These are phyloP conservation scores for Chaetops frenatus DNA, from an alignment of 2,113 vertebrate genomes.

Conservation along the genomic window DNA sequence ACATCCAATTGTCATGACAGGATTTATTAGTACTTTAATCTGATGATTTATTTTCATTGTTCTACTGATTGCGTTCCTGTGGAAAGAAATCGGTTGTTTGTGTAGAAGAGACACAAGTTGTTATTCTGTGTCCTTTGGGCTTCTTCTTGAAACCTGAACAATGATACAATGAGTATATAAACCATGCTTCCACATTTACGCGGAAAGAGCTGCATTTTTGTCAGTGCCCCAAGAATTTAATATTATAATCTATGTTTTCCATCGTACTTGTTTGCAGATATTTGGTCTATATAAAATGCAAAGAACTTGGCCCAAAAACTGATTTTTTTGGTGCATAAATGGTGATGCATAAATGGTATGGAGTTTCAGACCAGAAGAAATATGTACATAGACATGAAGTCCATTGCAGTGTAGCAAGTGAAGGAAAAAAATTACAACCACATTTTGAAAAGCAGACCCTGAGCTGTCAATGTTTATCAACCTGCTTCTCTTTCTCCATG, in stretches of 20 bases:
- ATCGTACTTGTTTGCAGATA: neutral
- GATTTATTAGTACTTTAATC: conserved; percentile 68
- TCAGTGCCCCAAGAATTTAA: neutral
- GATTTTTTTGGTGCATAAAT: neutral
- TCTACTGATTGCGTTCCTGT: conserved; percentile 12
- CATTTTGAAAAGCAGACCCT: neutral
- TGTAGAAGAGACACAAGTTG: neutral
- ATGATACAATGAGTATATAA: neutral
- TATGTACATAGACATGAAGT: neutral
- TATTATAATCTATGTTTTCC: neutral
- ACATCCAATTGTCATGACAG: conserved; percentile 62
- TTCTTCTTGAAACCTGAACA: neutral
- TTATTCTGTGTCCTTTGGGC: neutral
- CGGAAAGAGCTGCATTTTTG: neutral
- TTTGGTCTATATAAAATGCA: neutral
- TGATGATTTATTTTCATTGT: conserved; percentile 64
- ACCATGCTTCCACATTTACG: neutral
- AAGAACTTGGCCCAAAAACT: neutral
- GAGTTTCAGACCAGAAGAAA: neutral
- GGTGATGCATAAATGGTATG: neutral
- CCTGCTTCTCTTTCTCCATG: neutral
- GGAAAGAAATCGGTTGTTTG: neutral
- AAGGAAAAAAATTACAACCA: neutral
- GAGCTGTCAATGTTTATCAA: neutral
- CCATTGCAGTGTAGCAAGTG: neutral